Base-by-base conservation (phyloP, 2,888 invertebrate genomes). In the Sussaba pulchella region DNA sequence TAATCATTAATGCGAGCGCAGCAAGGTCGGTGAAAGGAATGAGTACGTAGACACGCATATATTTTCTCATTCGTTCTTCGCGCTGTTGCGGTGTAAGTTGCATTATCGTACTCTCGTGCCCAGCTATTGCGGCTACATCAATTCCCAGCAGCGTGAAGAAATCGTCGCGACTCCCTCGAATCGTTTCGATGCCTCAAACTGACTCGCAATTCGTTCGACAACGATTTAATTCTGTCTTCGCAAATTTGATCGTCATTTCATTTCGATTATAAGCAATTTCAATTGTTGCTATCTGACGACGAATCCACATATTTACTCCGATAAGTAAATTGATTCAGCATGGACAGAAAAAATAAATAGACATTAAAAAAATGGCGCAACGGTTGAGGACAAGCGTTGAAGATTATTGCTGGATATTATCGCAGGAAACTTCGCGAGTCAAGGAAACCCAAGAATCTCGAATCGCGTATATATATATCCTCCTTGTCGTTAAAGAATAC, bases 1-100 rank as follows among this genome's bases (percentile, higher is more conserved):
- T 83, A 83, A 88, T 88, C 86, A 87, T 89, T 88, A 88, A 85
- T 84, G 85, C 86, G 83, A 87, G 86, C 84, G 85, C 85, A 81
- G 84, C 87, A 87, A 89, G 88, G 88, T 87, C 87, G 85, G 88
- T 88, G 89, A 89, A 89, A 89, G 89, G 89, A 89, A 87, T 78
- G 84, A 80, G 79, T 71, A 54, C 75, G 70, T 71, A 80, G 70
- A 83, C 82, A 84, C 82, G 70, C 36, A 63, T 72, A 69, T 69
- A 59, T 80, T 80, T 81, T 63, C 67, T 73, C 76, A 63, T 66
- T 69, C 71, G 67, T 77, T 78, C 50, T 57, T 73, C 70, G 61
- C 41, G 41, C 64, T 70, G 59, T 45, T 31, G 66, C 45, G 10
- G 6, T 26, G 0, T 31, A 54, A 10, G 54, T 31, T 31, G 45